A percentile compares a stretch with the other conserved stretches of the same genome.
phyloP scores from a whole-genome alignment of 2,113 vertebrate species.

The Benthochromis sp. region DNA sequence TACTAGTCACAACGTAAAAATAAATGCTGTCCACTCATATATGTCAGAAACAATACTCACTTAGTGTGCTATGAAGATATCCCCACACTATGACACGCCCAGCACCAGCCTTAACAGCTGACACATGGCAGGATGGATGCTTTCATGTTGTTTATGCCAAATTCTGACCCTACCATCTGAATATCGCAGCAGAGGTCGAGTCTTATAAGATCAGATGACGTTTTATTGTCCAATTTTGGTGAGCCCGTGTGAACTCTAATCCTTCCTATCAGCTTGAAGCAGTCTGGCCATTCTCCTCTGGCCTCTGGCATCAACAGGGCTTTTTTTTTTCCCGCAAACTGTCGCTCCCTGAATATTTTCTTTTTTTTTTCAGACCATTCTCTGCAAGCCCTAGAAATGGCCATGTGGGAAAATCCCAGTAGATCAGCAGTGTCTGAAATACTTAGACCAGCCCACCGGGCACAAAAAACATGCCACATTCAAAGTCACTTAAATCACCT shows the following conservation, averaged over 20 bases:
- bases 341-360: not conserved
- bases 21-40: not conserved
- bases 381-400: not conserved
- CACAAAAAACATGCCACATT: not conserved
- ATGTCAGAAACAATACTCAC: not conserved
- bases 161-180: not conserved
- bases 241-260: not conserved
- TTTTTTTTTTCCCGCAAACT: accelerated
- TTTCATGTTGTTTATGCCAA: not conserved
- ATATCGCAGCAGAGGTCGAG: not conserved
- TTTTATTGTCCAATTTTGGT: not conserved
- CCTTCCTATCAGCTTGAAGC: not conserved
- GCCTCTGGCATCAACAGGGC: not conserved
- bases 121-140: not conserved
- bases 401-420: not conserved
- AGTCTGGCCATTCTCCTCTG: not conserved
- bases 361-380: not conserved
- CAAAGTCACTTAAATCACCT: not conserved
- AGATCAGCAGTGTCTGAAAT: not conserved
- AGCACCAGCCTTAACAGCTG: not conserved
- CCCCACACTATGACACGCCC: not conserved
- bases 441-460: not conserved
- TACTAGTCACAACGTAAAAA: not conserved
- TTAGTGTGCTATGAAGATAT: not conserved
- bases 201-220: not conserved